Percentiles rank a stretch among this genome's conserved stretches.
Evolutionary conservation across 1,140 invertebrate genomes (phyloP).

Genomic region (Hyposmocoma kahamanoa): DNA sequence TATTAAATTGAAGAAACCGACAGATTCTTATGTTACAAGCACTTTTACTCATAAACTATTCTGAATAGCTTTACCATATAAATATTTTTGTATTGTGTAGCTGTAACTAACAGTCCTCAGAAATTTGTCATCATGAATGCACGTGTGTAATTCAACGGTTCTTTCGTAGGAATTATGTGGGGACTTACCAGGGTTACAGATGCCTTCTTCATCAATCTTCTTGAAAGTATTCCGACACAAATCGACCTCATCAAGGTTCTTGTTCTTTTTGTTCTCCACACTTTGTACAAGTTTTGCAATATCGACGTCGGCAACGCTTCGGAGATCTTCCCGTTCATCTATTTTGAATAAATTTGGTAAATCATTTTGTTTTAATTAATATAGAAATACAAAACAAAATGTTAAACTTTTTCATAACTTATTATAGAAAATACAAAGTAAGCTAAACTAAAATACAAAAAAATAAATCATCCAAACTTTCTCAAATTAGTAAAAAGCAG

Average conservation of each 20-base stretch:
- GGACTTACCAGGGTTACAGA: conserved; percentile 49
- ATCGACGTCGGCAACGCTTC: conserved; percentile 57
- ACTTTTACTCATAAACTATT: too few species aligned
- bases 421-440: neutral
- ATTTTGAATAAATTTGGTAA: conserved; percentile 2
- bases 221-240: conserved; percentile 56
- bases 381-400: neutral
- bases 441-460: neutral
- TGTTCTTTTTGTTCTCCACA: conserved; percentile 48
- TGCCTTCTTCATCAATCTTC: conserved; percentile 60
- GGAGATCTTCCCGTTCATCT: conserved; percentile 65
- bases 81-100: too few species aligned
- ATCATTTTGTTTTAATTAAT: neutral
- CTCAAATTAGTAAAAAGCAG: neutral
- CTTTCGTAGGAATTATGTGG: too few species aligned
- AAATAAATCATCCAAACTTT: neutral
- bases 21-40: too few species aligned
- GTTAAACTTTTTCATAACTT: neutral
- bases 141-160: too few species aligned
- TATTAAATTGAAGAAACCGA: too few species aligned
- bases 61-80: too few species aligned
- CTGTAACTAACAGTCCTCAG: too few species aligned
- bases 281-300: conserved; percentile 58
- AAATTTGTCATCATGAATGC: too few species aligned
- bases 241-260: conserved; percentile 53